Evolutionary conservation across 2,113 vertebrate species (phyloP).

Genomic region (Theristicus caerulescens): DNA sequence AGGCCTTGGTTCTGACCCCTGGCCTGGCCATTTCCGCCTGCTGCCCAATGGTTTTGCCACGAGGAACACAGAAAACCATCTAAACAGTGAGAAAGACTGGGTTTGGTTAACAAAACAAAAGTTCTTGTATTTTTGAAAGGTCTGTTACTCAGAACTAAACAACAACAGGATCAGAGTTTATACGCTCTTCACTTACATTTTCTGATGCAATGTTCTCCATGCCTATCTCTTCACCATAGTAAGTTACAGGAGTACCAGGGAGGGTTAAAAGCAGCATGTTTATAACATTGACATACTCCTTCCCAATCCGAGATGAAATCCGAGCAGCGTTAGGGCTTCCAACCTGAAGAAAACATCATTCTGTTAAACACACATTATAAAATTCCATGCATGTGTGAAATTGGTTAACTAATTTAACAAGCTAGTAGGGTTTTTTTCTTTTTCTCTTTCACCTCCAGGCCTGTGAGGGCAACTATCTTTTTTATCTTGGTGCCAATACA

Average conservation of each 20-base stretch:
- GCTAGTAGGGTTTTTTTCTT: background rate
- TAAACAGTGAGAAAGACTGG: background rate
- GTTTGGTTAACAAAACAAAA: background rate
- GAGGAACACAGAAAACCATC: background rate
- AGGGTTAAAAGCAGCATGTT: constrained; percentile 96
- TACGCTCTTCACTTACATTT: background rate
- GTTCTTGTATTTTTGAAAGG: background rate
- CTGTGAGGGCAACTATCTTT: background rate
- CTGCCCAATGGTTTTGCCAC: background rate
- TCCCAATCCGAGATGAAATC: constrained; percentile 84
- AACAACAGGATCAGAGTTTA: background rate
- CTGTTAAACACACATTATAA: background rate
- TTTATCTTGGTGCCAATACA: background rate
- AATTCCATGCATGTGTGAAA: background rate
- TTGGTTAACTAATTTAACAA: background rate
- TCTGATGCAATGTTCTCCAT: constrained; percentile 78
- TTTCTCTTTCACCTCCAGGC: background rate
- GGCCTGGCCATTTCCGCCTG: background rate
- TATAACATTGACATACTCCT: constrained; percentile 76
- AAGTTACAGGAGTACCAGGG: constrained; percentile 91
- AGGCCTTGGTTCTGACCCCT: background rate
- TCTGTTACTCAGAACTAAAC: background rate
- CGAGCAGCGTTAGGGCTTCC: constrained; percentile 85
- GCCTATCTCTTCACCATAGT: constrained; percentile 97
- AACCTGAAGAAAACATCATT: constrained; percentile 71